phyloP scores from a whole-genome alignment of 2,113 vertebrate species.

The Gambusia affinis region DNA sequence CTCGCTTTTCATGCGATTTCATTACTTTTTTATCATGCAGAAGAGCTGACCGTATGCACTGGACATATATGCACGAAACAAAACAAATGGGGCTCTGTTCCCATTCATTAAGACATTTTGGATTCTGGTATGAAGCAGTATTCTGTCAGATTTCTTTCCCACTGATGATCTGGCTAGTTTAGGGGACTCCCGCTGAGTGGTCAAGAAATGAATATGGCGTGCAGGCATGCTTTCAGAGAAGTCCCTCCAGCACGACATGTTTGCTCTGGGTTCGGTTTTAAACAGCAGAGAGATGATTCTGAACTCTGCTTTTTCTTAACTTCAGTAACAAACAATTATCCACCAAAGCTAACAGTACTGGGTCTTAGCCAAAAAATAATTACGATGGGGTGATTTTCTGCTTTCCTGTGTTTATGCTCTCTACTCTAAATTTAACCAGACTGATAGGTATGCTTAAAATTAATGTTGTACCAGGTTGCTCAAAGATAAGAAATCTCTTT shows the following conservation, averaged over 20 bases:
- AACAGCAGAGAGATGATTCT: constrained; percentile 22
- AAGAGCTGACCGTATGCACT: neutral
- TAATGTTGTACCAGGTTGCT: neutral
- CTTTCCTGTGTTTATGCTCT: neutral
- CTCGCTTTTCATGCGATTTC: neutral
- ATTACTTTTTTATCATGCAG: neutral
- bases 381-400: constrained; percentile 1
- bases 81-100: constrained; percentile 23
- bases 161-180: constrained; percentile 51
- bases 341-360: constrained; percentile 17
- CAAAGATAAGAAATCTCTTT: neutral
- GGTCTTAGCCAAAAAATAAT: constrained; percentile 28
- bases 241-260: constrained; percentile 23
- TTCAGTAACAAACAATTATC: constrained; percentile 22
- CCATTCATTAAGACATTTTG: constrained; percentile 50
- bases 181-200: constrained; percentile 37
- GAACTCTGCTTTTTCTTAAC: constrained; percentile 15
- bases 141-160: constrained; percentile 29
- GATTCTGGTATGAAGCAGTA: constrained; percentile 34
- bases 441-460: constrained; percentile 17
- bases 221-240: constrained; percentile 37
- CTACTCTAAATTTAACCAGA: neutral
- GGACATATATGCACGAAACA: constrained; percentile 3
- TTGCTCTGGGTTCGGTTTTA: constrained; percentile 26
- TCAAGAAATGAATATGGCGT: constrained; percentile 33